Conservation (phyloP, 92 coral and sea anemone species). For the Siderastrea radians region DNA sequence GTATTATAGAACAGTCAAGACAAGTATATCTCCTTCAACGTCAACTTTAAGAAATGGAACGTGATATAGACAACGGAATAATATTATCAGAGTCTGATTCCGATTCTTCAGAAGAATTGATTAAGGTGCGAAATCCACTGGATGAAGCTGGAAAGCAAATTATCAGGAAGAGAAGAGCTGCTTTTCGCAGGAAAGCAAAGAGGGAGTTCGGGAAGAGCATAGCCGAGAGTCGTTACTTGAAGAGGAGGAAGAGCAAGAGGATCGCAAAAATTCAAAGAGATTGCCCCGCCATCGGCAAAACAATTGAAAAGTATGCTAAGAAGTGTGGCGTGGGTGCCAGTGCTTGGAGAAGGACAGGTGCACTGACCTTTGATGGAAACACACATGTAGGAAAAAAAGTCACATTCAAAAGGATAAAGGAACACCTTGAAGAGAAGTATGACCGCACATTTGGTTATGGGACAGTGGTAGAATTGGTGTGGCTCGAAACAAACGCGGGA, state of each 20-base stretch:
- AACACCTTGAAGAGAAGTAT: constrained; percentile 65
- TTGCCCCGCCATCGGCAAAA: constrained; percentile 49
- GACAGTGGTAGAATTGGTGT: constrained; percentile 59
- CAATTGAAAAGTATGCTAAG: constrained; percentile 44
- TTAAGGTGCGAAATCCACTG: constrained; percentile 32
- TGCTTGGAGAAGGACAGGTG: constrained; percentile 66
- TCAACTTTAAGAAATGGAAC: constrained; percentile 40
- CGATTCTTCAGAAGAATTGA: constrained; percentile 28
- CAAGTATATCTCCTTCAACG: constrained; percentile 24
- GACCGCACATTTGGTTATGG: constrained; percentile 55
- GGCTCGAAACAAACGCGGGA: not conserved
- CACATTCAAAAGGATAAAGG: constrained; percentile 28
- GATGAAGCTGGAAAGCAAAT: constrained; percentile 60
- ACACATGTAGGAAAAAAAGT: constrained; percentile 6
- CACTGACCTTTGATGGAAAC: constrained; percentile 63
- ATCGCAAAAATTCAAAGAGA: constrained; percentile 23
- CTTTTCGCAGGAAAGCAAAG: constrained; percentile 48
- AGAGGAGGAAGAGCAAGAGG: constrained; percentile 41
- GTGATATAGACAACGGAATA: constrained; percentile 46
- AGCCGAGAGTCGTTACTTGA: constrained; percentile 59
- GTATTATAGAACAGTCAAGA: constrained; percentile 41
- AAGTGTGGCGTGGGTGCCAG: constrained; percentile 66
- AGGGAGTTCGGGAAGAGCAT: constrained; percentile 44
- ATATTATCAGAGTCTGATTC: constrained; percentile 61
- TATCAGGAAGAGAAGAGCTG: constrained; percentile 62